Conservation (phyloP, 2,797 vertebrate species). For the Oreortyx pictus region DNA sequence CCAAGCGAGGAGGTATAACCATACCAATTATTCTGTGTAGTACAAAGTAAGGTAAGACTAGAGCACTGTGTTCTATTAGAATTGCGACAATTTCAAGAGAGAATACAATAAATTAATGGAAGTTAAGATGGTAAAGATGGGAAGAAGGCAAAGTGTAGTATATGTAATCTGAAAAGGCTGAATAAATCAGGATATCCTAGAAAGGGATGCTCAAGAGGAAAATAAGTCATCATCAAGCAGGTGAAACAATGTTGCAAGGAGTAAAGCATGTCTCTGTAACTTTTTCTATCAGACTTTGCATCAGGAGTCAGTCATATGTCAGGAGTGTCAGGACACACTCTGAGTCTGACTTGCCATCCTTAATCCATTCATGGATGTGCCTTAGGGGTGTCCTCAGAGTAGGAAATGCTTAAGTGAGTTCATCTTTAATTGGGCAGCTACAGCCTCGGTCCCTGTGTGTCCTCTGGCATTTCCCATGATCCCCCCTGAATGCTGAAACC, state of each 20-base stretch:
- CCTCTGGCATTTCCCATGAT: background rate
- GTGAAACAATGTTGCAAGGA: background rate
- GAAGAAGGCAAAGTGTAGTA: background rate
- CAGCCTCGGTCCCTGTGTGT: background rate
- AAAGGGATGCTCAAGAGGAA: background rate
- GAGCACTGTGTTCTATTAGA: background rate
- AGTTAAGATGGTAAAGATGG: background rate
- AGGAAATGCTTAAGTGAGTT: background rate
- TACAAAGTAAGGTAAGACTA: background rate
- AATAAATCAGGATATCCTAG: background rate
- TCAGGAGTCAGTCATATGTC: background rate
- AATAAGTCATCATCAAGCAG: background rate
- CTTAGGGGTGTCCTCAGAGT: background rate
- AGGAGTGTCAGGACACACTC: background rate
- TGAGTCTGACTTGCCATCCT: background rate
- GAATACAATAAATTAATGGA: background rate
- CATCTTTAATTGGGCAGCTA: background rate
- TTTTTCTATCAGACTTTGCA: background rate
- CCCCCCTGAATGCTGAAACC: background rate
- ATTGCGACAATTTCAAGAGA: background rate
- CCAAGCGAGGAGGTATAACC: background rate
- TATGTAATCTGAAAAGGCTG: background rate
- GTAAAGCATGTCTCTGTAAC: background rate
- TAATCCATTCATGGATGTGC: accelerated
- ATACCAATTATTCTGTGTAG: background rate